Base-by-base conservation (phyloP, 2,888 invertebrate genomes). In the Nysson spinosus region DNA sequence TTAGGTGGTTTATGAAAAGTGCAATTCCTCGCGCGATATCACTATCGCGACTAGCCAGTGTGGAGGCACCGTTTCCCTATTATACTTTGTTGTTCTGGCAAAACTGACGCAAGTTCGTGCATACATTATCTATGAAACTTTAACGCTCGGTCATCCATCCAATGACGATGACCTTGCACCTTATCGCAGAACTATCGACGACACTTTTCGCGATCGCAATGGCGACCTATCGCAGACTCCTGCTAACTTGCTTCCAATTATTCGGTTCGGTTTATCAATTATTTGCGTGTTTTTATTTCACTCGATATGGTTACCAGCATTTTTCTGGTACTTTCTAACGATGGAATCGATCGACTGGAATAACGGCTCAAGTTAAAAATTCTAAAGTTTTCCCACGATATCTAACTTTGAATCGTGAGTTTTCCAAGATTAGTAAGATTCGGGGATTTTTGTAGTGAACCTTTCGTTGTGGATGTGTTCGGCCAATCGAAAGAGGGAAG, bases 141-240 rank as follows among this genome's bases (percentile, higher is more conserved):
- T 62, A 75, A 74, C 58, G 68, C 74, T 67, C 63, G 62, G 69
- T 72, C 70, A 75, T 72, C 72, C 57, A 44, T 70, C 60, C 64
- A 68, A 73, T 71, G 72, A 75, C 68, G 72, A 7, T 40, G 67
- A 64, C 75, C 74, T 75, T 75, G 72, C 62, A 26, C 30, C 62
- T 75, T 75, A 75, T 75, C 75, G 56, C 34, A 12, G 9, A 54
- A 63, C 50, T 70, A 64, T 46, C 66, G 61, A 16, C 47, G 42
- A 30, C 54, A 37, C 62, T 69, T 54, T 67, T 67, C 55, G 57
- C 62, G 51, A 56, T 57, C 46, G 26, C 51, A 40, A 37, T 16
- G 43, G 39, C 28, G 35, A 43, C 22, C 35, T 47, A 40, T 43
- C 49, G 55, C 57, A 58, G 54, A 47, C 39, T 60, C 49, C 50